Conservation (phyloP, 2,797 vertebrate genomes). For the Rhynchonycteris naso region DNA sequence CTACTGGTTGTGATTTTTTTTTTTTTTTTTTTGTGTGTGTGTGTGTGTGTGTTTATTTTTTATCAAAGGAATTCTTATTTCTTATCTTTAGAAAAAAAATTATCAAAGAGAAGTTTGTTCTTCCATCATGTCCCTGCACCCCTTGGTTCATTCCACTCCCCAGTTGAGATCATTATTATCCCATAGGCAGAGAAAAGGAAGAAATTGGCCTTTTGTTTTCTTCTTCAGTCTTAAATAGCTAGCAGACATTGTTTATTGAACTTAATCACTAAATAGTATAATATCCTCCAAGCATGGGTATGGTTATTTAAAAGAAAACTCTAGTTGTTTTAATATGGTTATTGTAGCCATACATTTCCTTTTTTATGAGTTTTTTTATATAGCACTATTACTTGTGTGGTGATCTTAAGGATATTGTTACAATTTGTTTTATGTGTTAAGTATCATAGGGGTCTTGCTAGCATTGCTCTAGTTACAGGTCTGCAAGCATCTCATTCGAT, state of each 20-base stretch:
- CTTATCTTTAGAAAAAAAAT: constrained; percentile 44
- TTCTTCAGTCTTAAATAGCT: constrained; percentile 50
- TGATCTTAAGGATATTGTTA: constrained; percentile 86
- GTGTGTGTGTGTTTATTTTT: background rate
- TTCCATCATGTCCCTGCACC: background rate
- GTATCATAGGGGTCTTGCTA: constrained; percentile 77
- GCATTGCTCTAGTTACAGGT: constrained; percentile 74
- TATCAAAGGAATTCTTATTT: constrained; percentile 19
- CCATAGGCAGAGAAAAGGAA: constrained; percentile 6
- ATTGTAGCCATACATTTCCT: constrained; percentile 81
- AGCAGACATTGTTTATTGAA: constrained; percentile 61
- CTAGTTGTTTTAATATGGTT: constrained; percentile 82
- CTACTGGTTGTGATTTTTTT: background rate
- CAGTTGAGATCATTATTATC: background rate
- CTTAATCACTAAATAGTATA: constrained; percentile 79
- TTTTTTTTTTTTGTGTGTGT: background rate
- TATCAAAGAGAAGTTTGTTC: constrained; percentile 29
- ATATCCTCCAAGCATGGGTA: constrained; percentile 71
- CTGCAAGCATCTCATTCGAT: constrained; percentile 74
- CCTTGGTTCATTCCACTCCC: background rate
- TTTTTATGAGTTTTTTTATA: constrained; percentile 86
- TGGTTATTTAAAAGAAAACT: constrained; percentile 84
- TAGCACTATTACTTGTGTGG: constrained; percentile 84
- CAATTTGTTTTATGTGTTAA: constrained; percentile 85
- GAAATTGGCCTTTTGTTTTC: constrained; percentile 30